Evolutionary conservation across 1,140 invertebrate genomes (phyloP).

Genomic region (Brachionus angularis): DNA sequence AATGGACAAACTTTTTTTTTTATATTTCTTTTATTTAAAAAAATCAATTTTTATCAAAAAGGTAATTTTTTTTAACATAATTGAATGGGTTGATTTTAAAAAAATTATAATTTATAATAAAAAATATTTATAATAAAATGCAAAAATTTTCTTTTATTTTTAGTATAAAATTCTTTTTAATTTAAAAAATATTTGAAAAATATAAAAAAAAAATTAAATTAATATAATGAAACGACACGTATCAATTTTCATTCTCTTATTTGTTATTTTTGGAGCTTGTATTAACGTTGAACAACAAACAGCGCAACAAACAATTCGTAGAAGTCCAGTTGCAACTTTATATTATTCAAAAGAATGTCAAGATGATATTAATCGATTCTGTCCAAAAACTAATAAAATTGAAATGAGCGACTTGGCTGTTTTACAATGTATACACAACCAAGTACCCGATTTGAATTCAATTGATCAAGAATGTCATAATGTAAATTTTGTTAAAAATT

Average conservation of each 20-base stretch:
- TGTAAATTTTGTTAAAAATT: conserved; percentile 46
- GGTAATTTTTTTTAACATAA: too few relatives aligned
- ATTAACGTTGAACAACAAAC: neutral
- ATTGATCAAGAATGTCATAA: conserved; percentile 41
- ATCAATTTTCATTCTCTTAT: neutral
- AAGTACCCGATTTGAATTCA: neutral
- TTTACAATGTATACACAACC: conserved; percentile 24
- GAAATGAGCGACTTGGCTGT: neutral
- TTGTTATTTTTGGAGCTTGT: neutral
- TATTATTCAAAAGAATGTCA: conserved; percentile 4
- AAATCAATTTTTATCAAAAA: too few relatives aligned
- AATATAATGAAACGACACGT: too few relatives aligned
- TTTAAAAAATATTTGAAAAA: too few relatives aligned
- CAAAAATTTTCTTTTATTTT: neutral
- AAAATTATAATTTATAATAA: neutral
- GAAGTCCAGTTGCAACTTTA: neutral
- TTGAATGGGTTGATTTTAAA: too few relatives aligned
- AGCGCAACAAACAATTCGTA: neutral
- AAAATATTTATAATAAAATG: neutral
- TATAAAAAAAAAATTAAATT: too few relatives aligned
- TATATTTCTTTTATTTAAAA: too few relatives aligned
- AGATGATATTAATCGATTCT: conserved; percentile 3
- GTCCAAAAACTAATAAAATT: neutral
- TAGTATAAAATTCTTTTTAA: neutral
- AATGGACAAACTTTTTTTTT: too few relatives aligned